Evolutionary conservation across 2,888 invertebrate genomes (phyloP), one percentile per base, ranked within the genome.

Genomic region (Scrobipalpa atriplicella): DNA sequence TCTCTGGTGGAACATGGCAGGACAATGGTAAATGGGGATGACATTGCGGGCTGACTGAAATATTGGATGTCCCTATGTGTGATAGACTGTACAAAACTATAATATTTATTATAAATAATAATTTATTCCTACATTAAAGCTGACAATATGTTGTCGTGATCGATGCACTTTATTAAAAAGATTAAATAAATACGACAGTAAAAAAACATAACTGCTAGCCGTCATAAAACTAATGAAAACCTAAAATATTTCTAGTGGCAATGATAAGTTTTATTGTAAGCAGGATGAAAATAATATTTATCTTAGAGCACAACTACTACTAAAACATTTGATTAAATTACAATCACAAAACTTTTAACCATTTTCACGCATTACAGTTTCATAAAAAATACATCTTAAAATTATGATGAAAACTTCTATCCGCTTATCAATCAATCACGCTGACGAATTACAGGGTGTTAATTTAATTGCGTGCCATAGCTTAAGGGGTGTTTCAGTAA

Each of bases 101-200:
- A n/a, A 47, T 16, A 47, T n/a, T n/a, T 16, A 43, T n/a, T 43
- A n/a, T 16, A 47, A 3, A n/a, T 2, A n/a, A 43, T 43, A 43
- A 43, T 43, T 47, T 47, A 47, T 8, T 47, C 47, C 47, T 47
- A 47, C 16, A 16, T 47, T 69, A 69, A 68, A 66, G 72, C 69
- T 69, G 66, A 67, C 47, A 47, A 47, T 47, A 47, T 47, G 1
- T 47, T 47, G 47, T 47, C 47, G 47, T 47, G 3, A 36, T 61
- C 39, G 36, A 38, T 36, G 18, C 21, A 47, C 47, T n/a, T 11
- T 43, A 43, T 43, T 13, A 43, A 43, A 8, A 47, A n/a, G n/a
- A 47, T n/a, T 47, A n/a, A 16, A 47, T 1, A n/a, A n/a, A 29
- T 29, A 29, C 5, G 29, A 47, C 2, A 47, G 47, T 47, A 3